A percentile compares a stretch with the other conserved stretches of the same genome.
These are phyloP conservation scores for Clamator glandarius DNA, from an alignment of 2,797 vertebrate genomes.

Conservation along the genomic window DNA sequence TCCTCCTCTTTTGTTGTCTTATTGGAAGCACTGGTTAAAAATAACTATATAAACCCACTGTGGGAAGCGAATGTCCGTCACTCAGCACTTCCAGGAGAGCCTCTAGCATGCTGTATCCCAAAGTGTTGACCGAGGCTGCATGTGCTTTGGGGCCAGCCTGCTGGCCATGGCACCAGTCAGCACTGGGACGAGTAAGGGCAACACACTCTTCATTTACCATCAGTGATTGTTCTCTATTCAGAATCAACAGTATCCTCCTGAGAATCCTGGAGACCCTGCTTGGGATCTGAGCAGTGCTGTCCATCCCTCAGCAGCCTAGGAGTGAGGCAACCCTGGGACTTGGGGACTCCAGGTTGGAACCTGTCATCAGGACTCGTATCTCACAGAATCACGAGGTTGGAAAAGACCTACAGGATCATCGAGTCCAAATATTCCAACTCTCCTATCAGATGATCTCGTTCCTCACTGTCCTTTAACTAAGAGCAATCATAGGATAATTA, in stretches of 20 bases:
- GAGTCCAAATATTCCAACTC: too few species aligned
- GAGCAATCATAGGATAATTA: too few species aligned
- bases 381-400: too few species aligned
- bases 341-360: background rate
- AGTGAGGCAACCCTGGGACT: background rate
- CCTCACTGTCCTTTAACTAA: background rate
- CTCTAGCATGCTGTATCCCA: background rate
- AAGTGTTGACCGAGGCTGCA: background rate
- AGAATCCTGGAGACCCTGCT: too few species aligned
- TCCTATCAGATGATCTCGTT: background rate
- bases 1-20: background rate
- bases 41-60: background rate
- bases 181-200: background rate
- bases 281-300: too few species aligned
- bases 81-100: background rate
- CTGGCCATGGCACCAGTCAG: rapidly evolving
- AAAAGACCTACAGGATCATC: too few species aligned
- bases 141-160: background rate
- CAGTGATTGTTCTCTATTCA: too few species aligned
- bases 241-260: too few species aligned
- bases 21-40: constrained; percentile 14
- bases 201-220: background rate
- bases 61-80: background rate
- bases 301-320: background rate
- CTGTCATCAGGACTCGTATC: background rate